Evolutionary conservation across 2,113 vertebrate species (phyloP), one percentile per base, ranked within the genome.

Genomic region (Gnathonemus longibarbis): DNA sequence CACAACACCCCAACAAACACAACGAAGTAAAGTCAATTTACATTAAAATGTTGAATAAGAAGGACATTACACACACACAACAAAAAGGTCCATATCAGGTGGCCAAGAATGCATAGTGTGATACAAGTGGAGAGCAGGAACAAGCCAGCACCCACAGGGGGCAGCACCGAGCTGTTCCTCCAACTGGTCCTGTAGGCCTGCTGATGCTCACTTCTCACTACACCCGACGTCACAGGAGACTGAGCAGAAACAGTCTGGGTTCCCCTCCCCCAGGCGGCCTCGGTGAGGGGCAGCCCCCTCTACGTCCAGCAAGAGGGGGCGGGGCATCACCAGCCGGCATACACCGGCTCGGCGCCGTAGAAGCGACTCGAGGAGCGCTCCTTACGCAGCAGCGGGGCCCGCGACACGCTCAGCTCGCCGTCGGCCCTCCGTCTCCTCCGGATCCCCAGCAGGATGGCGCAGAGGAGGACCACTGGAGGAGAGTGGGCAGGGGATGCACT

Each of bases 251-350:
- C 15, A 83, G 27, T 83, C 39, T 83, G 35, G 5, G 56, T n/a
- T n/a, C 24, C 7, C 56, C 56, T 13, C 27, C 17, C 15, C 77
- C 39, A 11, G 21, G 77, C 35, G 19, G 80, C n/a, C 17, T 84
- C 8, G 21, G 83, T 48, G 83, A 84, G 42, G 15, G 45, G 35
- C 45, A 9, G 42, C n/a, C 49, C 10, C 45, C 85, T 9, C 48
- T 11, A 35, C 19, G n/a, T 53, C 48, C 66, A 39, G 58, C n/a
- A 1, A 3, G 27, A 70, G 49, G 17, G 17, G 88, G 48, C 9
- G 10, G 45, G 70, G 13, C 24, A 80, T 96, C 95, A 98, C 97
- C 97, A 98, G 77, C 97, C 97, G 0, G 97, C 96, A 9, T 98
- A 98, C 17, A 98, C 95, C 0, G 97, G 97, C 87, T 97, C 97